Conservation (phyloP, 2,797 vertebrate genomes). For the Serranus cabrilla region DNA sequence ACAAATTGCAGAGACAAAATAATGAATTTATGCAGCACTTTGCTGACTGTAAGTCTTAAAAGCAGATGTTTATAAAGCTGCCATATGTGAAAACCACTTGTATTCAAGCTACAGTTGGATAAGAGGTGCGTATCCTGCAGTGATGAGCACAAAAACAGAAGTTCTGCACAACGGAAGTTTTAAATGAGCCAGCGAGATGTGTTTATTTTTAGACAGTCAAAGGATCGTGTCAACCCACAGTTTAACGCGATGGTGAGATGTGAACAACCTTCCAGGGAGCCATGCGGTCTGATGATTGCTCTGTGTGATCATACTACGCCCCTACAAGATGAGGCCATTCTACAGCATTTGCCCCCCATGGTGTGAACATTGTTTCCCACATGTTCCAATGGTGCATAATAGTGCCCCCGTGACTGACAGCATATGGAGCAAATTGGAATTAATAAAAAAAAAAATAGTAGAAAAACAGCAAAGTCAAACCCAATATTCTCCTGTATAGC, state of each 20-base stretch:
- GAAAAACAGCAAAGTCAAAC: not conserved
- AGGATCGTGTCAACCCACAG: not conserved
- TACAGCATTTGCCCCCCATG: constrained; percentile 14
- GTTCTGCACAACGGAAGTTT: constrained; percentile 18
- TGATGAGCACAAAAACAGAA: constrained; percentile 8
- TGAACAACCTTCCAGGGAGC: constrained; percentile 14
- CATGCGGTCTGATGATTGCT: constrained; percentile 34
- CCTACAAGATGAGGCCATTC: constrained; percentile 17
- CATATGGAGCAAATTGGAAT: constrained; percentile 4
- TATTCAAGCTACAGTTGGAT: constrained; percentile 12
- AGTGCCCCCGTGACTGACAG: not conserved
- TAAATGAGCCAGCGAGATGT: constrained; percentile 8
- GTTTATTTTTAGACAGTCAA: constrained; percentile 7
- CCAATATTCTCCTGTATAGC: too few relatives aligned
- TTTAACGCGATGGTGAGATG: not conserved
- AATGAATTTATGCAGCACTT: not conserved
- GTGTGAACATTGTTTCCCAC: constrained; percentile 14
- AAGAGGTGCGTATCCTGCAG: not conserved
- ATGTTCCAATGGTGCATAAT: constrained; percentile 15
- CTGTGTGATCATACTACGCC: constrained; percentile 17
- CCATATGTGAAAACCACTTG: constrained; percentile 39
- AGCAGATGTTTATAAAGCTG: constrained; percentile 32
- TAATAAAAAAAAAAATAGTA: not conserved
- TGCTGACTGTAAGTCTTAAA: not conserved
- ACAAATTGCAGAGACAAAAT: constrained; percentile 21